Base-by-base conservation (phyloP, 2,797 vertebrate species). In the Eulemur mongoz region DNA sequence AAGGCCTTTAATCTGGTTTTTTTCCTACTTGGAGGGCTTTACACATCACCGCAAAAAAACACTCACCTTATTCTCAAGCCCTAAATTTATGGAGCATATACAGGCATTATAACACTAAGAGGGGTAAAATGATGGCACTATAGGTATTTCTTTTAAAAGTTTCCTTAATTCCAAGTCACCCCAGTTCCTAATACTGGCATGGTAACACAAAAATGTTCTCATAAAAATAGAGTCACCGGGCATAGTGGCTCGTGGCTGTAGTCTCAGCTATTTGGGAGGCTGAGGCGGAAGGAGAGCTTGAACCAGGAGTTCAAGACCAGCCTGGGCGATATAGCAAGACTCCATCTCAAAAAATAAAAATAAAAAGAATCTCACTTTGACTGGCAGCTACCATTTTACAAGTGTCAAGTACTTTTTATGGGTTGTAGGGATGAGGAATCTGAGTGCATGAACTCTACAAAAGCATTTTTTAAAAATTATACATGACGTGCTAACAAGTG, bases 91-190 rank as follows among this genome's bases (percentile, higher is more conserved):
- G 32, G 27, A 65, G 25, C 43, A 79, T 6, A 80, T 6, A 54
- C 14, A 59, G 90, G 52, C 63, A 82, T 35, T 18, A 0, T 25
- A 89, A 52, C 48, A 91, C 12, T 80, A 86, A 80, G 20, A 92
- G 25, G 9, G 48, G 50, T 75, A 4, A 59, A 27, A 40, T 7
- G 22, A 86, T 40, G 45, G 75, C 70, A 18, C 50, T 48, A 65
- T 32, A 27, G 50, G 32, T 48, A 73, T 20, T 35, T 4, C 50
- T 72, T 83, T 82, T 48, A 65, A 81, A 86, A 93, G 50, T 93
- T 35, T 85, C 50, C 75, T 86, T 86, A 81, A 94, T 76, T 95
- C 72, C 84, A 94, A 76, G 48, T 72, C 32, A 40, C 52, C 15
- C 25, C 2, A 32, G 27, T 5, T 91, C 54, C 38, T 78, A 82